Conservation (phyloP, 2,113 vertebrate species). For the Balaenoptera acutorostrata region DNA sequence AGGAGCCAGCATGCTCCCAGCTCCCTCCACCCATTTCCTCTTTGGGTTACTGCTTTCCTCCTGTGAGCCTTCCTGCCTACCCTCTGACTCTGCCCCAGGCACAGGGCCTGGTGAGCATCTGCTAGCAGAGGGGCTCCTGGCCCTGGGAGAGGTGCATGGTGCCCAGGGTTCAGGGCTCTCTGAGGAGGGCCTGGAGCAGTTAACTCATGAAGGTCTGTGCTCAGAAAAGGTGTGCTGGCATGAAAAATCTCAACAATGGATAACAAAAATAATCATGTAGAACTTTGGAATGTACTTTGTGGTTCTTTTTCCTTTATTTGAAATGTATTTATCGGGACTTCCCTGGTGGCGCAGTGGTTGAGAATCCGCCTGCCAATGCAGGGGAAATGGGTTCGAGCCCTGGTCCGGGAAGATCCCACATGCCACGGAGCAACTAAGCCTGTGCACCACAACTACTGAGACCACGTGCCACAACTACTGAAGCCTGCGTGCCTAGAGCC, state of each 20-base stretch:
- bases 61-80: neutral
- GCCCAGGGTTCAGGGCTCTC: neutral
- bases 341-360: too few relatives aligned
- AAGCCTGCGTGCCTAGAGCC: too few relatives aligned
- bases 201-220: neutral
- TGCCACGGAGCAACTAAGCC: too few relatives aligned
- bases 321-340: neutral
- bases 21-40: neutral
- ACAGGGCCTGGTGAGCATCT: neutral
- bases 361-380: too few relatives aligned
- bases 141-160: neutral
- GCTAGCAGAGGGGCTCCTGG: neutral
- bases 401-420: too few relatives aligned
- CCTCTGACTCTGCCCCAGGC: constrained; percentile 27
- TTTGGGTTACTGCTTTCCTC: constrained; percentile 30
- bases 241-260: neutral
- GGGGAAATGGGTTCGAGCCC: too few relatives aligned
- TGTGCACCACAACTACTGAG: too few relatives aligned
- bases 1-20: neutral
- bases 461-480: too few relatives aligned
- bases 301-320: neutral
- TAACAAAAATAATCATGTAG: neutral
- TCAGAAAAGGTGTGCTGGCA: neutral
- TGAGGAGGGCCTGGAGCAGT: neutral
- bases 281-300: neutral